Evolutionary conservation across 2,797 vertebrate genomes (phyloP).

Genomic region (Sebastes diaconus): DNA sequence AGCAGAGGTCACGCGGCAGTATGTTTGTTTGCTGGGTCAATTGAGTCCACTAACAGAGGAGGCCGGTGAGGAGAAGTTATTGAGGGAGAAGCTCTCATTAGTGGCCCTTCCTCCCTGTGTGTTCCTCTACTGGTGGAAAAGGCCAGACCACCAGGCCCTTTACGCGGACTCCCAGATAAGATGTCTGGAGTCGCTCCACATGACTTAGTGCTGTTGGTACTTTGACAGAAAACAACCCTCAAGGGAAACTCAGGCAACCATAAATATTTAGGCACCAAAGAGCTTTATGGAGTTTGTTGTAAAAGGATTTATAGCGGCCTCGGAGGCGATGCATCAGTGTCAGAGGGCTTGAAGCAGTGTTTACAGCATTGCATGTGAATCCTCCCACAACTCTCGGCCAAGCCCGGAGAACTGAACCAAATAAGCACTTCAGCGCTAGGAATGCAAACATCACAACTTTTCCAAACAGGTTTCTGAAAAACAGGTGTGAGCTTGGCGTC

Average conservation of each 20-base stretch:
- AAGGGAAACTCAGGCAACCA: conserved; percentile 81
- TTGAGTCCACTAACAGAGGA: conserved; percentile 68
- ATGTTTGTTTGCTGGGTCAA: conserved; percentile 78
- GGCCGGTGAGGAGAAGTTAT: conserved; percentile 35
- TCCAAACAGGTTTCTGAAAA: conserved; percentile 76
- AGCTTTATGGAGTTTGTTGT: conserved; percentile 87
- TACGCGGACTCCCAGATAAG: conserved; percentile 76
- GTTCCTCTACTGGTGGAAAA: conserved; percentile 60
- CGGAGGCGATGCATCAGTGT: conserved; percentile 76
- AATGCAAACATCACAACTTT: conserved; percentile 75
- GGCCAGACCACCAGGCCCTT: conserved; percentile 76
- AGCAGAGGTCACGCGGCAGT: conserved; percentile 68
- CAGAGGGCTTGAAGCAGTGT: conserved; percentile 70
- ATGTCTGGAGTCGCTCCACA: conserved; percentile 79
- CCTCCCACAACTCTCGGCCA: conserved; percentile 67
- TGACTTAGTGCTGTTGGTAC: conserved; percentile 77
- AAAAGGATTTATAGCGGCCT: conserved; percentile 84
- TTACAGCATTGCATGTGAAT: conserved; percentile 70
- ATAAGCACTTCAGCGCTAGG: conserved; percentile 76
- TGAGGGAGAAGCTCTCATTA: conserved; percentile 54
- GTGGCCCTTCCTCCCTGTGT: conserved; percentile 63
- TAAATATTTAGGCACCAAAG: conserved; percentile 88
- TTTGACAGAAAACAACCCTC: conserved; percentile 83
- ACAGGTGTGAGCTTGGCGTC: conserved; percentile 76
- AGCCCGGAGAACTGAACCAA: conserved; percentile 73